These are phyloP conservation scores for Takifugu ocellatus DNA, from an alignment of 2,797 vertebrate species.

Conservation along the genomic window DNA sequence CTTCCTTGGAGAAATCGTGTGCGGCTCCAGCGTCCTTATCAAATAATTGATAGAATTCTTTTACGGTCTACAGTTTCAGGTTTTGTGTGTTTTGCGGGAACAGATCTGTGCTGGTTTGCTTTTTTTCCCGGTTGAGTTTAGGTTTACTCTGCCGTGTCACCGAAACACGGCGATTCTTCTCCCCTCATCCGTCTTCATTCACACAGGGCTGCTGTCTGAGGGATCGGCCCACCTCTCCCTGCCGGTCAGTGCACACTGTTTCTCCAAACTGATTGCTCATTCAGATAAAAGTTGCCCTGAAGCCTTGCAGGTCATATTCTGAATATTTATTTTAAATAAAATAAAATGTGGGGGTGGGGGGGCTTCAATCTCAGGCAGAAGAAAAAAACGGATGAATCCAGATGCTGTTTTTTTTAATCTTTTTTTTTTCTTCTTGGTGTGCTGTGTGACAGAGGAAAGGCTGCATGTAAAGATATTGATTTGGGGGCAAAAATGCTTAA, in stretches of 20 bases:
- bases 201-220: slow-evolving; percentile 22
- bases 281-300: slow-evolving; percentile 22
- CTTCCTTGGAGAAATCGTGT: slow-evolving; percentile 44
- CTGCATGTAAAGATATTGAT: slow-evolving; percentile 7
- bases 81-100: slow-evolving; percentile 34
- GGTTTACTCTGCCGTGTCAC: slow-evolving; percentile 31
- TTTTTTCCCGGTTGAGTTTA: slow-evolving; percentile 22
- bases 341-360: background rate
- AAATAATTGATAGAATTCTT: slow-evolving; percentile 59
- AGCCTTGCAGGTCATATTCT: slow-evolving; percentile 44
- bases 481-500: slow-evolving; percentile 6
- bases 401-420: slow-evolving; percentile 21
- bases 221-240: slow-evolving; percentile 29
- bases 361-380: slow-evolving; percentile 27
- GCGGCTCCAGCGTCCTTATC: slow-evolving; percentile 52
- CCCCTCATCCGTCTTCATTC: slow-evolving; percentile 54
- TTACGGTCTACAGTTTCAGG: slow-evolving; percentile 8
- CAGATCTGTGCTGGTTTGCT: slow-evolving; percentile 1
- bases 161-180: slow-evolving; percentile 27
- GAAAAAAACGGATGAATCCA: slow-evolving; percentile 29
- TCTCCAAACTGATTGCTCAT: slow-evolving; percentile 39
- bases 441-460: slow-evolving; percentile 9
- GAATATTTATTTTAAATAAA: slow-evolving; percentile 26
- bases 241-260: slow-evolving; percentile 29
- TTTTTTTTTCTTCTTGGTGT: slow-evolving; percentile 11